Evolutionary conservation across 2,888 invertebrate genomes (phyloP).

Genomic region (Calameuta filiformis): DNA sequence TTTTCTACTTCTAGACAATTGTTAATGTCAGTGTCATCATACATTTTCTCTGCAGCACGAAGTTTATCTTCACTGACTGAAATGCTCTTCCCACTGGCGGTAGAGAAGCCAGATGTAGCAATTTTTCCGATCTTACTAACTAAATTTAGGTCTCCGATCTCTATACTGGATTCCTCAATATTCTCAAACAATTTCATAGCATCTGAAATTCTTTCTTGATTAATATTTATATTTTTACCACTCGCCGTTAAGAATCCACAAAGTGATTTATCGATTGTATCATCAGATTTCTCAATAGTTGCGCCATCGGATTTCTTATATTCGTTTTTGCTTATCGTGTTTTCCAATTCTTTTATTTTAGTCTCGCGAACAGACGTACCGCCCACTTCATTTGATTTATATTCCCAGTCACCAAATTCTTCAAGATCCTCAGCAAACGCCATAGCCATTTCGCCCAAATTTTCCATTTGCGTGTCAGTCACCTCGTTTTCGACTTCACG

Average conservation of each 20-base stretch:
- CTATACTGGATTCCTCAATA: constrained; percentile 5
- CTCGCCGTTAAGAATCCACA: constrained; percentile 60
- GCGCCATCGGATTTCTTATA: background rate
- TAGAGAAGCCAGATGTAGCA: constrained; percentile 29
- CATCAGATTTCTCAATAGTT: background rate
- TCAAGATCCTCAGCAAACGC: constrained; percentile 10
- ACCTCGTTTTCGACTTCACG: background rate
- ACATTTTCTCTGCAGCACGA: constrained; percentile 21
- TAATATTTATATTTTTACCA: constrained; percentile 57
- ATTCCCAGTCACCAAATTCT: constrained; percentile 20
- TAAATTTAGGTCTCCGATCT: background rate
- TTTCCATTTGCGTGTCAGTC: constrained; percentile 5
- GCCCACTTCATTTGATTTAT: constrained; percentile 12
- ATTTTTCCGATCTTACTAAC: background rate
- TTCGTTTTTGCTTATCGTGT: background rate
- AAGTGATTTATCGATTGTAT: background rate
- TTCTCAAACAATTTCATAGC: constrained; percentile 22
- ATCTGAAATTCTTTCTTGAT: constrained; percentile 26
- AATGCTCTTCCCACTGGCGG: constrained; percentile 35
- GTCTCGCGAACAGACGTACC: background rate
- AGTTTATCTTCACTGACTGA: constrained; percentile 28
- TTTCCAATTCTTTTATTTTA: background rate
- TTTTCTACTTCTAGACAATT: background rate
- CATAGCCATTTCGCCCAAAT: background rate
- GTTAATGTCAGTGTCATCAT: constrained; percentile 18